Base-by-base conservation (phyloP, 2,888 invertebrate species). In the Apotomis betuletana region DNA sequence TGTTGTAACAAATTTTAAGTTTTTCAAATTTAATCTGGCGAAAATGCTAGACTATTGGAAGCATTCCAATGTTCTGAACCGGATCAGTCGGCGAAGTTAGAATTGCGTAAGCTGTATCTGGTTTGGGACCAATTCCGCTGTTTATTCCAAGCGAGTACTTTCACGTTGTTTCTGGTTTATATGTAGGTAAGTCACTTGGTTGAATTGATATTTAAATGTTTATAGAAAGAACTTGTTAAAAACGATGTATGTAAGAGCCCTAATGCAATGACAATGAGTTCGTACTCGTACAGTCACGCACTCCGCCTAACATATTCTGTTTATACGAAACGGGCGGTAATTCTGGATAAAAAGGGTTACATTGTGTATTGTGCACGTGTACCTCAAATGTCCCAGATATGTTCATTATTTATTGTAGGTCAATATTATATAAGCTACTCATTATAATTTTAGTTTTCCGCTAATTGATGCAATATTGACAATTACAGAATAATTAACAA, bases 131-230 rank as follows among this genome's bases (percentile, higher is more conserved):
- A 67, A 60, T 60, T 27, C n/a, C 49, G 36, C 71, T 62, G 57
- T 71, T 67, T 71, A 57, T 67, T 15, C 60, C 46, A 49, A 49
- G 46, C 15, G 64, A 55, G 49, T 65, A 67, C 65, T 51, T 55
- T 67, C 51, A 67, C 41, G 41, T 57, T 62, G 49, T 67, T 70
- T 71, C 61, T 41, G 41, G 61, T 58, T 57, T 27, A 41, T 41
- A 46, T 49, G 49, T 36, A 65, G 44, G 57, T 36, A 65, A 27
- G 57, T 57, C 54, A 65, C 46, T 46, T 65, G 46, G 70, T 54
- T 54, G 9, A 9, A n/a, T 49, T 55, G 46, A 41, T 3, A 51
- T 51, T 69, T 3, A 5, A 38, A 44, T 38, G 49, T 15, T 9
- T 69, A 68, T 44, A 10, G 15, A 61, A 61, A 10, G 15, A 61